Evolutionary conservation across 2,797 vertebrate species (phyloP).

Genomic region (Sylvilagus floridanus): DNA sequence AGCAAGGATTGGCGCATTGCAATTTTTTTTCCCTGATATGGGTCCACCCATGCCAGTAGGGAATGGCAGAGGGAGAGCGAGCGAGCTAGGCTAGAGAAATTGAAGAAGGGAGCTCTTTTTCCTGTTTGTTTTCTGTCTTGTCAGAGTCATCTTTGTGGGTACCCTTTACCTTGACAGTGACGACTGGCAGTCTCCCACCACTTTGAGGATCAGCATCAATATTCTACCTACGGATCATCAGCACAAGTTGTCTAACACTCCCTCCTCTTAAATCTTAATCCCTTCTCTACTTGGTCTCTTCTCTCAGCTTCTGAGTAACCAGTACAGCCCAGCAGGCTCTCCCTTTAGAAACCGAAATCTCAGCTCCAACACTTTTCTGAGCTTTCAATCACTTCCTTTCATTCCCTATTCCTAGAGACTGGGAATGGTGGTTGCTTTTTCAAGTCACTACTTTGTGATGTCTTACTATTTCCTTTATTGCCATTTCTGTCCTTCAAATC

Average conservation of each 20-base stretch:
- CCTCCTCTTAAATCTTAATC: background rate
- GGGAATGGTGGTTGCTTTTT: too few relatives aligned
- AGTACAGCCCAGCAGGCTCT: too few relatives aligned
- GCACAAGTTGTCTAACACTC: background rate
- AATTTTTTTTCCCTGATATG: background rate
- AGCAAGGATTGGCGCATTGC: background rate
- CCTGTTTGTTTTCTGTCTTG: background rate
- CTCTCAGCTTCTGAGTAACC: background rate
- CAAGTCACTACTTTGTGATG: background rate
- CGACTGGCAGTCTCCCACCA: background rate
- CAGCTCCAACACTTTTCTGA: background rate
- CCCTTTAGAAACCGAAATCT: background rate
- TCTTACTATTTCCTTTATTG: background rate
- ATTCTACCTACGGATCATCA: too few relatives aligned
- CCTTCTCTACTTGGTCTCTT: fast-evolving
- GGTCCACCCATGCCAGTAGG: background rate
- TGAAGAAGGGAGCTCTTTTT: background rate
- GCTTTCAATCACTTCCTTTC: background rate
- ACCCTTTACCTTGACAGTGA: background rate
- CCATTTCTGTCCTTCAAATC: background rate
- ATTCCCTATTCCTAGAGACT: fast-evolving
- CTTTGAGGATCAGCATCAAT: background rate
- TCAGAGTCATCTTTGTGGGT: background rate
- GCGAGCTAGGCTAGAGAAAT: background rate
- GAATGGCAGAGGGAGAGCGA: background rate